These are phyloP conservation scores for Cydia strobilella DNA, from an alignment of 1,140 invertebrate species.

Conservation along the genomic window DNA sequence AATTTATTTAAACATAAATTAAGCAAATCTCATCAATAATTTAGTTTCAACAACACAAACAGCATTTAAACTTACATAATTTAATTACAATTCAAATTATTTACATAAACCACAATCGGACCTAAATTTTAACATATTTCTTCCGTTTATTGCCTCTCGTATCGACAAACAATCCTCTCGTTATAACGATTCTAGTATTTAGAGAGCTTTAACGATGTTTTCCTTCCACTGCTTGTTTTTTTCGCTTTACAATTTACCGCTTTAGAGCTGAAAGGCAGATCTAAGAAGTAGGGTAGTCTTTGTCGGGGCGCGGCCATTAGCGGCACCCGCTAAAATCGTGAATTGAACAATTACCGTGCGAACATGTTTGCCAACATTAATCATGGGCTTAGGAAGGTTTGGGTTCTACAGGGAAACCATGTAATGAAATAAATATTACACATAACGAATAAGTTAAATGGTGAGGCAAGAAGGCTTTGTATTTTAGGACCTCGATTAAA, in stretches of 20 bases:
- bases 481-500: too few species aligned
- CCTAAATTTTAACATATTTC: too few species aligned
- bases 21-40: too few species aligned
- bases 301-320: neutral
- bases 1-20: too few species aligned
- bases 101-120: too few species aligned
- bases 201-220: conserved; percentile 10
- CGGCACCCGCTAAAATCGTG: neutral
- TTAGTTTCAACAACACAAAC: too few species aligned
- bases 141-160: too few species aligned
- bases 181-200: neutral
- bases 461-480: too few species aligned
- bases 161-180: neutral
- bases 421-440: neutral
- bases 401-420: neutral
- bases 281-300: neutral
- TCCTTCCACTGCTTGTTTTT: conserved; percentile 4
- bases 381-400: neutral
- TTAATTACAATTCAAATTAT: too few species aligned
- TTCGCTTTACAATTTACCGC: neutral
- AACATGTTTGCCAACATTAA: conserved; percentile 11
- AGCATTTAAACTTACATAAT: too few species aligned
- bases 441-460: too few species aligned
- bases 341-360: neutral
- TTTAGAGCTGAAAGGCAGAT: neutral